Evolutionary conservation across 2,797 vertebrate species (phyloP).

Genomic region (Anguilla marmorata): DNA sequence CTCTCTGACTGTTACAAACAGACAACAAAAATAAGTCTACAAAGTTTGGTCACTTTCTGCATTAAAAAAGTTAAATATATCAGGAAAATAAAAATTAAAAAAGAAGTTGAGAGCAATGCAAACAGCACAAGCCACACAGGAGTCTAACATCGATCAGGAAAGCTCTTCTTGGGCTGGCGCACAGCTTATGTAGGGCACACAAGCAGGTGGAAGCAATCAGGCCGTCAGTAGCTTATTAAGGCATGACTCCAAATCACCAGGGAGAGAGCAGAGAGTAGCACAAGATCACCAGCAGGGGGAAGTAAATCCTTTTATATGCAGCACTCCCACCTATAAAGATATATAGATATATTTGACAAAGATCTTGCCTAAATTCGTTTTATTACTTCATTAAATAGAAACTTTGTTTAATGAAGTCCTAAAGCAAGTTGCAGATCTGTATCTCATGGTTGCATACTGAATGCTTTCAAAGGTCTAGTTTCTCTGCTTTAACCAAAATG

Average conservation of each 20-base stretch:
- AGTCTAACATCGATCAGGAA: too few relatives aligned
- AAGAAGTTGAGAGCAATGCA: not conserved
- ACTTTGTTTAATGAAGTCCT: not conserved
- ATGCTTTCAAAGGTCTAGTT: not conserved
- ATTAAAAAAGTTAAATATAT: too few relatives aligned
- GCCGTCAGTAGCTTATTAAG: too few relatives aligned
- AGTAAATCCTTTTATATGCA: not conserved
- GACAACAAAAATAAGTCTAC: too few relatives aligned
- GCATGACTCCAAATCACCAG: too few relatives aligned
- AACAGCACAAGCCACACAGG: not conserved
- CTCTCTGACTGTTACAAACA: not conserved
- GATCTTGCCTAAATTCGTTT: not conserved
- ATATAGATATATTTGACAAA: not conserved
- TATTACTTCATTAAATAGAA: not conserved
- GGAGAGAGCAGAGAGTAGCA: not conserved
- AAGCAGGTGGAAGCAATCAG: too few relatives aligned
- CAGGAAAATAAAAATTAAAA: too few relatives aligned
- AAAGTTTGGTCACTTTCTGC: too few relatives aligned
- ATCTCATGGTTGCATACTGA: not conserved
- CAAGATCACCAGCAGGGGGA: not conserved
- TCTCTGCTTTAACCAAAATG: not conserved
- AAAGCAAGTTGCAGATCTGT: not conserved
- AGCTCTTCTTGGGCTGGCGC: too few relatives aligned
- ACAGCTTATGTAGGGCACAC: too few relatives aligned
- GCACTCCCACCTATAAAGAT: not conserved